phyloP scores from a whole-genome alignment of 2,113 vertebrate species.

The Ivindomyrus marchei region DNA sequence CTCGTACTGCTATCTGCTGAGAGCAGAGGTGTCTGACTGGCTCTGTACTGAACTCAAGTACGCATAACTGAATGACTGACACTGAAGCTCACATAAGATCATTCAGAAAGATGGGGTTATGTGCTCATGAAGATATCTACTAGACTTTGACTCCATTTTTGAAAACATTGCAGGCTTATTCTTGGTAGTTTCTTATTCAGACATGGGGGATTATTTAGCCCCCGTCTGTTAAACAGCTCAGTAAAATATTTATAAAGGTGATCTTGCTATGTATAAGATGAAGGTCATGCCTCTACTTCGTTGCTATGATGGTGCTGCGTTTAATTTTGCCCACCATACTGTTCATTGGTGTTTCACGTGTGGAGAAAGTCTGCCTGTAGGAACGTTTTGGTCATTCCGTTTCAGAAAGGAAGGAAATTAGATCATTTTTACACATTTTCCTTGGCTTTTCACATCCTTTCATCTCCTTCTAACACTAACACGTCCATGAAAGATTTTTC shows the following conservation, averaged over 20 bases:
- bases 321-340: neutral
- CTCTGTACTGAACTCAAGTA: neutral
- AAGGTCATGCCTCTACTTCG: neutral
- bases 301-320: neutral
- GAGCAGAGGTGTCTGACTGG: neutral
- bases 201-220: neutral
- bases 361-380: neutral
- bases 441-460: conserved; percentile 1
- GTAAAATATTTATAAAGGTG: neutral
- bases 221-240: neutral
- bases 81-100: neutral
- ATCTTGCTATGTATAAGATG: neutral
- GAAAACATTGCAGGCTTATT: neutral
- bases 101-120: neutral
- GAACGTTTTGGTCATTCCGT: neutral
- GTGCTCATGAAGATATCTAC: neutral
- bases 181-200: neutral
- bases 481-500: neutral
- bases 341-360: neutral
- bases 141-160: neutral
- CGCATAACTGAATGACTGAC: neutral
- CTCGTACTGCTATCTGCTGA: neutral
- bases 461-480: neutral
- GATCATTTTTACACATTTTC: conserved; percentile 6
- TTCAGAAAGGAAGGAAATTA: conserved; percentile 10